phyloP scores from a whole-genome alignment of 2,113 vertebrate species.

The Procavia capensis region DNA sequence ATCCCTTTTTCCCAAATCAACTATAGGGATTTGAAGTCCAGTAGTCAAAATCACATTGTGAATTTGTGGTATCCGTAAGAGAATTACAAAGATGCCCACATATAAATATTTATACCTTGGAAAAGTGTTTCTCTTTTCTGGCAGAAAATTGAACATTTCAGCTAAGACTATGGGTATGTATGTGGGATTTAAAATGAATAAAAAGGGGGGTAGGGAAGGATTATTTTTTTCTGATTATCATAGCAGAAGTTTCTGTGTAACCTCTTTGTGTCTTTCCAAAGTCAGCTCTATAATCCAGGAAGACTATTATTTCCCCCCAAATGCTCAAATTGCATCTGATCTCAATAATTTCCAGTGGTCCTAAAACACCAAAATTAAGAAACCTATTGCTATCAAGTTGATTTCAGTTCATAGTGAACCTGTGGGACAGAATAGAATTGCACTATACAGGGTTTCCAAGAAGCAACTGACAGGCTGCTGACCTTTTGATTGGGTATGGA shows the following conservation, averaged over 20 bases:
- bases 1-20: not conserved
- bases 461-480: no score
- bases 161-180: not conserved
- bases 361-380: no score
- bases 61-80: not conserved
- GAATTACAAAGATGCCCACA: not conserved
- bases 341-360: not conserved
- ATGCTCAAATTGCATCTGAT: not conserved
- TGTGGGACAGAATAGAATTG: no score
- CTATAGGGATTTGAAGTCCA: not conserved
- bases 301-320: not conserved
- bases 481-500: no score
- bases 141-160: not conserved
- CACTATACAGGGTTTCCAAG: no score
- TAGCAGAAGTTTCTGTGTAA: not conserved
- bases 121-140: not conserved
- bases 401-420: no score
- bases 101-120: not conserved
- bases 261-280: not conserved
- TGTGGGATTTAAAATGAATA: not conserved
- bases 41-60: not conserved
- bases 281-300: not conserved
- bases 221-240: not conserved
- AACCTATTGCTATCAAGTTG: no score
- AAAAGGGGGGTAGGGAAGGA: not conserved